phyloP scores from a whole-genome alignment of 2,113 vertebrate genomes.

The Orientallactaga bullata region DNA sequence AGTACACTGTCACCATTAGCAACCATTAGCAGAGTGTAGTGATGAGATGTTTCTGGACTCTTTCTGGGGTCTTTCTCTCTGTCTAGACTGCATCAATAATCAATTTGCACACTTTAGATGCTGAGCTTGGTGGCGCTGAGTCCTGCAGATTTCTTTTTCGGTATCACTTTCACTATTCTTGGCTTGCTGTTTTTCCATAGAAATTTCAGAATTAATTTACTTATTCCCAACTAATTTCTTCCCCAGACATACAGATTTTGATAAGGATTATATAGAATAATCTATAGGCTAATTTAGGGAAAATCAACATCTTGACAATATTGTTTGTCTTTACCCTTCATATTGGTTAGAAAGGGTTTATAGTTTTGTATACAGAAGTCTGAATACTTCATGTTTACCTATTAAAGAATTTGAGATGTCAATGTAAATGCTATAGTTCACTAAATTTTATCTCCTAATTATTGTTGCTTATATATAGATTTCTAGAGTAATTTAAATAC shows the following conservation, averaged over 20 bases:
- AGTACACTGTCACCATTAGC: background rate
- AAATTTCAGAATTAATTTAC: background rate
- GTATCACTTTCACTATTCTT: background rate
- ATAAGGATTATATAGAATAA: background rate
- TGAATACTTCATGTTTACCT: background rate
- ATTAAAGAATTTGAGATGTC: background rate
- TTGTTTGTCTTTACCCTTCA: background rate
- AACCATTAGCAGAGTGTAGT: background rate
- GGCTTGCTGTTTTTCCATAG: slow-evolving; percentile 9
- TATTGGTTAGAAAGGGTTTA: background rate
- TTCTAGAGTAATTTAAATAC: background rate
- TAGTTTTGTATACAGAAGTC: background rate
- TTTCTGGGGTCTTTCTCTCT: background rate
- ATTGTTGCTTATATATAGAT: background rate
- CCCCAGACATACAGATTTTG: background rate
- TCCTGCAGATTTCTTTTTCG: background rate
- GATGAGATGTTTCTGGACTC: background rate
- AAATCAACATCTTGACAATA: background rate
- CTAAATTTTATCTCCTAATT: slow-evolving; percentile 18
- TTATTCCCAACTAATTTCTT: background rate
- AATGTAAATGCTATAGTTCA: background rate
- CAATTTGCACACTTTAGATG: background rate
- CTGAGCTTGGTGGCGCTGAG: background rate
- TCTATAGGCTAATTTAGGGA: background rate
- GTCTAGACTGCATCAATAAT: background rate